A percentile compares a stretch with the other conserved stretches of the same genome.
These are phyloP conservation scores for roundworm (Caenorhabditis elegans) DNA, from an alignment of 1,140 invertebrate genomes.

Conservation along the genomic window DNA sequence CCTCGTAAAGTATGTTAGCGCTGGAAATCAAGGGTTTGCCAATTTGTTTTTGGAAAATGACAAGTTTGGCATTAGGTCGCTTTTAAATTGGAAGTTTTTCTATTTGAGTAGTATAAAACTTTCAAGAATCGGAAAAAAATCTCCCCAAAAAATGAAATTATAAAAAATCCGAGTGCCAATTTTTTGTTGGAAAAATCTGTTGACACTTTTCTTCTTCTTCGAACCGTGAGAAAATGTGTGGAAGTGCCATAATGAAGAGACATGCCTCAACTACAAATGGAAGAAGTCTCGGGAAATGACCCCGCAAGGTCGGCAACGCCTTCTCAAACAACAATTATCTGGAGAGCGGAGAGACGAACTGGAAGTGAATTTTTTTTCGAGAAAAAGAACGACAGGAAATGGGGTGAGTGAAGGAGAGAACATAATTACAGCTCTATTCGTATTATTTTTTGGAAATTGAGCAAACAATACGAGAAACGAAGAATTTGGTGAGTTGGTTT, in stretches of 20 bases:
- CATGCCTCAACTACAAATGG: constrained; percentile 17
- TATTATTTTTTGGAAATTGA: background rate
- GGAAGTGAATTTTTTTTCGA: background rate
- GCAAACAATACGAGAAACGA: background rate
- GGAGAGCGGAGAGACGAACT: background rate
- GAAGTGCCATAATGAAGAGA: background rate
- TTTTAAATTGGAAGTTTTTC: no score
- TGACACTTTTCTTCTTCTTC: background rate
- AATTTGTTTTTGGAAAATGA: no score
- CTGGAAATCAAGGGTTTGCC: no score
- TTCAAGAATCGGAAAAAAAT: no score
- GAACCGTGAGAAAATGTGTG: constrained; percentile 17
- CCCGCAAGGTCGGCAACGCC: background rate
- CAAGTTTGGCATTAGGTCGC: no score
- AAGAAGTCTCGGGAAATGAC: background rate
- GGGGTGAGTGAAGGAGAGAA: background rate
- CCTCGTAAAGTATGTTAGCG: no score
- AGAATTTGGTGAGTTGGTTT: background rate
- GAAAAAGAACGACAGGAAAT: background rate
- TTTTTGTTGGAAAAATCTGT: background rate
- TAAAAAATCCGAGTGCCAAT: no score
- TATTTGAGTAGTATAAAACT: no score
- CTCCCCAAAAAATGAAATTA: no score
- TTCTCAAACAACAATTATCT: background rate
- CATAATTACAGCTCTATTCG: constrained; percentile 3